Conservation (phyloP, 2,113 vertebrate genomes). For the Gymnogyps californianus region DNA sequence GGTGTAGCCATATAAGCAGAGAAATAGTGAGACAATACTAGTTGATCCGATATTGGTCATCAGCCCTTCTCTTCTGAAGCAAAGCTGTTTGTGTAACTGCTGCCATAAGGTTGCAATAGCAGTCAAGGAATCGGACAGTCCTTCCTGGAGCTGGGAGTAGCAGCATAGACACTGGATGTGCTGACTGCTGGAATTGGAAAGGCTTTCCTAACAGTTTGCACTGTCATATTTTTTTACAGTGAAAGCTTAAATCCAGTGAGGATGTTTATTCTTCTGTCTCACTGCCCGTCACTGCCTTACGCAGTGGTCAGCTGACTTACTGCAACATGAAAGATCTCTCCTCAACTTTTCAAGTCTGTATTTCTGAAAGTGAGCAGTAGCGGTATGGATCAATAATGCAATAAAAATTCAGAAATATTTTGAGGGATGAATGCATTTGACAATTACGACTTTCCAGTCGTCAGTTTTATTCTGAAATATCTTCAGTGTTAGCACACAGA, state of each 20-base stretch:
- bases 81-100: not conserved
- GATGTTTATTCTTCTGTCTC: not conserved
- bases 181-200: not conserved
- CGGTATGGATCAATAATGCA: not conserved
- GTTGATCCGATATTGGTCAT: not conserved
- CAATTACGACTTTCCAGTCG: not conserved
- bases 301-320: not conserved
- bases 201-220: not conserved
- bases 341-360: not conserved
- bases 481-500: not conserved
- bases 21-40: not conserved
- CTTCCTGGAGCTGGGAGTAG: not conserved
- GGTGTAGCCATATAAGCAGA: not conserved
- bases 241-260: not conserved
- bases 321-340: not conserved
- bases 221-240: not conserved
- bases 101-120: not conserved
- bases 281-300: not conserved
- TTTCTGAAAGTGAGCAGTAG: not conserved
- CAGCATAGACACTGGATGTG: not conserved
- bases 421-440: not conserved
- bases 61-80: not conserved
- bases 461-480: not conserved
- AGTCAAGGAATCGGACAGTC: not conserved
- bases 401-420: not conserved